Conservation (phyloP, 2,888 invertebrate genomes). For the Drosophila aldrichi region DNA sequence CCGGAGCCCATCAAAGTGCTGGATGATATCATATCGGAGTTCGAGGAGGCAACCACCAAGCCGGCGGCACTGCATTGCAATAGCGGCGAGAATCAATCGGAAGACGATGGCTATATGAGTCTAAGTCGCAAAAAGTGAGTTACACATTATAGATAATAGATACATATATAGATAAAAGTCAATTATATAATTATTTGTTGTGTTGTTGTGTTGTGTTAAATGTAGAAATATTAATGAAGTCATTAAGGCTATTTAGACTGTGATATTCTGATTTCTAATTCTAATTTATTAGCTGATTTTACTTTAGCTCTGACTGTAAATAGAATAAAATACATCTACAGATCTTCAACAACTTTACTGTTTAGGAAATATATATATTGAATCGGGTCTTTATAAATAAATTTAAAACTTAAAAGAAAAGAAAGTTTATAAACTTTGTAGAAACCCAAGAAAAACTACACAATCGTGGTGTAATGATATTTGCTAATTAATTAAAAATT, state of each 20-base stretch:
- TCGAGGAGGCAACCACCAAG: conserved; percentile 89
- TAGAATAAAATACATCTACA: no score
- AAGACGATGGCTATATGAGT: conserved; percentile 97
- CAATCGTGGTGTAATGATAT: no score
- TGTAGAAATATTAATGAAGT: no score
- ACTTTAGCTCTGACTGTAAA: no score
- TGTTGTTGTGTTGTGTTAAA: background rate
- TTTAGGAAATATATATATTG: no score
- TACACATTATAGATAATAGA: background rate
- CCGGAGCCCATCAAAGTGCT: conserved; percentile 94
- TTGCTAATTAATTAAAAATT: no score
- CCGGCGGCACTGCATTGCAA: conserved; percentile 82
- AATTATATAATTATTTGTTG: background rate
- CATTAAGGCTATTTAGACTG: background rate
- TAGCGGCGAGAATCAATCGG: conserved; percentile 94
- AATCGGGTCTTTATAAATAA: no score
- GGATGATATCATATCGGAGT: conserved; percentile 95
- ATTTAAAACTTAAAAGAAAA: no score
- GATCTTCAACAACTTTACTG: no score
- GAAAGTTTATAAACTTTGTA: no score
- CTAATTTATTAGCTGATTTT: no score
- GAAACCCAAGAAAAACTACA: no score
- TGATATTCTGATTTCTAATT: background rate
- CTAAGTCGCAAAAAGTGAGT: conserved; percentile 92
- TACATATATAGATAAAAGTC: background rate